Evolutionary conservation across 2,797 vertebrate genomes (phyloP), one percentile per base, ranked within the genome.

Genomic region (Chaunax sp.): DNA sequence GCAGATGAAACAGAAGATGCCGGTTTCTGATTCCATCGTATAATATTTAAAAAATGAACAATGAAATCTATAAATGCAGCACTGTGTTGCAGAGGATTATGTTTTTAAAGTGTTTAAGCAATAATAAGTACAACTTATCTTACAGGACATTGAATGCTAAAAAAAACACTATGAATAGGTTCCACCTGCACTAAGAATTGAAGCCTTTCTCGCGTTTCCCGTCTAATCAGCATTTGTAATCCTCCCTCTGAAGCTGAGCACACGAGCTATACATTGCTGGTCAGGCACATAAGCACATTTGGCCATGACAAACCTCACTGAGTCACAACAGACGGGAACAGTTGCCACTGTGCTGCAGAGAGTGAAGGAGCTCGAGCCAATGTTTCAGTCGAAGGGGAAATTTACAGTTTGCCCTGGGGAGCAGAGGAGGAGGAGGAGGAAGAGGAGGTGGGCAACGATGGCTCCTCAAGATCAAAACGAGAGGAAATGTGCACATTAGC

Each of bases 281-380:
- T 82, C 72, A 45, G 46, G 61, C 76, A 68, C 75, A 75, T 52
- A 41, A 75, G 69, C 77, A 72, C 75, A 76, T 81, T 86, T 89
- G 89, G 82, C 75, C 75, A 41, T 19, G 64, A 79, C 77, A 72
- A 83, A 80, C 77, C 74, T 83, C 69, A 78, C 57, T 81, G 83
- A 88, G 84, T 89, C 87, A 86, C 77, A 88, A 75, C 87, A 90
- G 85, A 87, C 78, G 71, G 81, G 62, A 85, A 67, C 77, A 88
- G 83, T 86, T 87, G 84, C 80, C 77, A 75, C 81, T 61, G 70
- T 62, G 72, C 72, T 74, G 81, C 74, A 74, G 76, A 82, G 69
- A 80, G 75, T 0, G 54, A 75, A 56, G 51, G 49, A 55, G 50
- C 41, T 43, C 0, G 30, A 71, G 83, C 75, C 82, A 82, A 63